A percentile compares a stretch with the other conserved stretches of the same genome.
These are phyloP conservation scores for Riparia riparia DNA, from an alignment of 2,113 vertebrate species.

Conservation along the genomic window DNA sequence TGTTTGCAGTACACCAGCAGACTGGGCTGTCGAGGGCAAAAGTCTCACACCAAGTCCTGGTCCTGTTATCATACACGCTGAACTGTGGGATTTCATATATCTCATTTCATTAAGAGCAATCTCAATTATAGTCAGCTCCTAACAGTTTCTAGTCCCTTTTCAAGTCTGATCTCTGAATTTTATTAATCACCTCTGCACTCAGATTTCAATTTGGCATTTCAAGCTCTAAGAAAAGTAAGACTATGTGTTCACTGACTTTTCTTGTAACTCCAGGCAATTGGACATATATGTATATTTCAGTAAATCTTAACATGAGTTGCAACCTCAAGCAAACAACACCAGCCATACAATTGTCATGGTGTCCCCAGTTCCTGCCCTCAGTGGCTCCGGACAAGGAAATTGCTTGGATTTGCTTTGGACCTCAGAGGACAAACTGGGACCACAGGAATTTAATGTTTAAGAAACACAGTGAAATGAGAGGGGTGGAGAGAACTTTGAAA, in stretches of 20 bases:
- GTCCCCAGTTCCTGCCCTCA: background rate
- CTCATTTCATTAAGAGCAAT: background rate
- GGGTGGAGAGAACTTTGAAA: background rate
- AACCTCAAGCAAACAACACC: background rate
- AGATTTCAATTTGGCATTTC: background rate
- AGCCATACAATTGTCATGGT: background rate
- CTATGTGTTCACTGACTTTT: background rate
- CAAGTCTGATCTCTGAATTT: background rate
- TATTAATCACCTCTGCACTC: background rate
- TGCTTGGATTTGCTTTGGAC: background rate
- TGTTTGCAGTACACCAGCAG: background rate
- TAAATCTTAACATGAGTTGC: background rate
- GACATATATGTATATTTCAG: background rate
- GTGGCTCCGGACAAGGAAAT: background rate
- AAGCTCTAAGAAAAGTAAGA: background rate
- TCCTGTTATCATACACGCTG: background rate
- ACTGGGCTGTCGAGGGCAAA: background rate
- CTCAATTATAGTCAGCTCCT: background rate
- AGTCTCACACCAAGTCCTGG: background rate
- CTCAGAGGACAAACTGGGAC: background rate
- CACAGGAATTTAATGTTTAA: background rate
- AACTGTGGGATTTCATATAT: background rate
- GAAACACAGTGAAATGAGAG: background rate
- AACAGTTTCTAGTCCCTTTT: conserved; percentile 1
- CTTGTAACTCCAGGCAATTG: background rate